Evolutionary conservation across 1,140 invertebrate species (phyloP), one percentile per base, ranked within the genome.

Genomic region (Hesperophylax magnus): DNA sequence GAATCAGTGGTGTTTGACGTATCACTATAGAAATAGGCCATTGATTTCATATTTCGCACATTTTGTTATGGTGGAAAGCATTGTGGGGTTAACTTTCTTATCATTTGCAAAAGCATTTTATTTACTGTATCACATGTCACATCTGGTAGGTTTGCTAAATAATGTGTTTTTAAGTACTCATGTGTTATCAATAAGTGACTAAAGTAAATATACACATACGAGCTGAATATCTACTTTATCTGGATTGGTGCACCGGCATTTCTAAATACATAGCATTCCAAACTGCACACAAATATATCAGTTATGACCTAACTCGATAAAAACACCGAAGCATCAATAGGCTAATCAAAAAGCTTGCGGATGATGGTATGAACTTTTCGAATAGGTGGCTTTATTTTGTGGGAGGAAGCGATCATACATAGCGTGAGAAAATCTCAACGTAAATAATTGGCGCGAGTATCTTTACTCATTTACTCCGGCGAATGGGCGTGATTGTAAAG

Each of bases 361-460:
- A 14, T 47, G 24, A 65, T 65, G 61, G 5, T 31, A 22, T 65
- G n/a, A 22, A 31, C 61, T 24, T 65, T 65, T 65, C 15, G 61
- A 65, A 17, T 7, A 31, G 0, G 61, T 65, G 61, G 20, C 15
- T 17, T 17, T 27, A 14, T 65, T 65, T 65, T 65, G 24, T 17
- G 39, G 39, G 11, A 47, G 39, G 39, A 47, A 47, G 39, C 39
- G 39, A 65, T 39, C 47, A 54, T 61, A 81, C 54, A 76, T 31
- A 89, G 86, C 87, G 87, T 90, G 89, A 88, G 88, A 90, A 90
- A 88, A 87, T 82, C 85, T 85, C 86, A 79, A 84, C 82, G 85
- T 85, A 88, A 86, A 87, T 86, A 86, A 86, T 86, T 84, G 82
- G 72, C 72, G 77, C 58, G 53, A 75, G 61, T 77, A 81, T 77